Conservation (phyloP, 2,113 vertebrate genomes). For the Lophotis ruficrista region DNA sequence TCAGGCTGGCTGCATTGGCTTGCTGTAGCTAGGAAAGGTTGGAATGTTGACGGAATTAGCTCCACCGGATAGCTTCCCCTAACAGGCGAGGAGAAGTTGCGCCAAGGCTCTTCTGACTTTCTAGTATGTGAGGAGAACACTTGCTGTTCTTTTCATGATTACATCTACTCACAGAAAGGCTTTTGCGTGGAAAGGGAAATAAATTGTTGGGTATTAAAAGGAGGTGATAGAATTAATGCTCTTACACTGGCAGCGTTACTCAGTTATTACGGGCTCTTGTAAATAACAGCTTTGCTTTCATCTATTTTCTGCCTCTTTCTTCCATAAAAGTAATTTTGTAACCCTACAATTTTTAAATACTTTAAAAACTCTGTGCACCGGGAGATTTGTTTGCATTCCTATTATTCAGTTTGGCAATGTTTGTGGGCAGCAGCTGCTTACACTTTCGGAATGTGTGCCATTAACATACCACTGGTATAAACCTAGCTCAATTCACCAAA, state of each 20-base stretch:
- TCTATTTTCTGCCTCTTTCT: slow-evolving; percentile 39
- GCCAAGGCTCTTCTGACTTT: not conserved
- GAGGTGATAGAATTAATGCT: slow-evolving; percentile 44
- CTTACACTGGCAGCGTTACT: not conserved
- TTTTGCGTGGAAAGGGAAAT: not conserved
- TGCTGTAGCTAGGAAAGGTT: slow-evolving; percentile 14
- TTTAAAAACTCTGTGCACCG: not conserved
- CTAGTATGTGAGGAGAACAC: not conserved
- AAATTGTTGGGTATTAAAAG: slow-evolving; percentile 26
- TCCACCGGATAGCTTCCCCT: not conserved
- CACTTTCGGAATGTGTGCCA: not conserved
- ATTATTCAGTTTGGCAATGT: not conserved
- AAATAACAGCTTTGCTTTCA: slow-evolving; percentile 52
- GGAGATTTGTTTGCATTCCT: slow-evolving; percentile 37
- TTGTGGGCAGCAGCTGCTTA: slow-evolving; percentile 40
- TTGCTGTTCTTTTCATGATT: not conserved
- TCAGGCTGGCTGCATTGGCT: slow-evolving; percentile 18
- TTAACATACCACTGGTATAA: slow-evolving; percentile 25
- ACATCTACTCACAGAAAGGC: not conserved
- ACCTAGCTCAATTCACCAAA: slow-evolving; percentile 10
- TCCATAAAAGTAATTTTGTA: slow-evolving; percentile 40
- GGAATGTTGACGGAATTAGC: slow-evolving; percentile 26
- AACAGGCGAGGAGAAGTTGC: not conserved
- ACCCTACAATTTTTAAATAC: slow-evolving; percentile 25
- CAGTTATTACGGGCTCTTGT: not conserved